These are phyloP conservation scores for Microtus montanus DNA, from an alignment of 2,113 vertebrate species.

Conservation along the genomic window DNA sequence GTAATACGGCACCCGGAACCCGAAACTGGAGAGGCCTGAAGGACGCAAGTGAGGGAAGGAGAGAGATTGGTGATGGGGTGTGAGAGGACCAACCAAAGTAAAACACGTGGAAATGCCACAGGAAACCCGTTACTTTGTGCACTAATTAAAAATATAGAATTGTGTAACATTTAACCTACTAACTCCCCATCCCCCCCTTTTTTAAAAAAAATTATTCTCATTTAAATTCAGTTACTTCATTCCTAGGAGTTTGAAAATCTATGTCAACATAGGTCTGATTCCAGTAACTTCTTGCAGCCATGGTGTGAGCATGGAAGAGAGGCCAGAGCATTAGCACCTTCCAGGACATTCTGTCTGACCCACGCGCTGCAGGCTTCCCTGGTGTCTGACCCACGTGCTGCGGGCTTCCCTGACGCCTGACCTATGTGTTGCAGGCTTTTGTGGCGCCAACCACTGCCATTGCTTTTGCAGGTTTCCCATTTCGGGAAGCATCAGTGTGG, in stretches of 20 bases:
- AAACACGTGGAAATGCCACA: too few species aligned
- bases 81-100: neutral
- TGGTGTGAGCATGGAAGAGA: constrained; percentile 64
- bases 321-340: constrained; percentile 81
- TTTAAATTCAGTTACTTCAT: neutral
- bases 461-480: constrained; percentile 72
- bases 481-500: constrained; percentile 37
- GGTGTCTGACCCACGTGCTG: constrained; percentile 82
- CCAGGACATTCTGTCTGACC: constrained; percentile 84
- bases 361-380: constrained; percentile 82
- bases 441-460: constrained; percentile 85
- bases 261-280: constrained; percentile 62
- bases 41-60: neutral
- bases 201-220: neutral
- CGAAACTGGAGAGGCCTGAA: neutral
- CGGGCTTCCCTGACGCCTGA: constrained; percentile 85
- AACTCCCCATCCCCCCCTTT: neutral
- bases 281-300: constrained; percentile 71
- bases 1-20: too few species aligned
- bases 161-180: neutral
- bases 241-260: constrained; percentile 74
- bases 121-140: neutral
- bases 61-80: neutral
- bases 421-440: constrained; percentile 79
- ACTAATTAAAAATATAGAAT: neutral